Conservation (phyloP, 2,113 vertebrate species). For the Lycocorax pyrrhopterus region DNA sequence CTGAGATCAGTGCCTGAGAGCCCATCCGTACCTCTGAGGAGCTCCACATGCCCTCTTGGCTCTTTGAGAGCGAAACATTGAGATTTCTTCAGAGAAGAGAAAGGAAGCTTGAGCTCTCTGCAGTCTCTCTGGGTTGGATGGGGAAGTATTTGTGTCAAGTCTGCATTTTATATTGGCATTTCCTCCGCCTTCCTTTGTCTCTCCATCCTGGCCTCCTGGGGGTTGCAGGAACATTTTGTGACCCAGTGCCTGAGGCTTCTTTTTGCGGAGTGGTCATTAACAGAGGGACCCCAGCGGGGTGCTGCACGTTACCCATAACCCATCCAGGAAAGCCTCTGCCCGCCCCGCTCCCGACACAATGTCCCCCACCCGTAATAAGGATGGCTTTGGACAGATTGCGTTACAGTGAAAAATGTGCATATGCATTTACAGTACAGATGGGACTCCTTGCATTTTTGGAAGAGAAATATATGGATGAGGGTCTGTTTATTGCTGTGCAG, state of each 20-base stretch:
- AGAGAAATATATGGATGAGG: not conserved
- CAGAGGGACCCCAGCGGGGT: not conserved
- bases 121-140: not conserved
- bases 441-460: not conserved
- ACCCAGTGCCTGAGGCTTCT: not conserved
- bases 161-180: not conserved
- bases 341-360: not conserved
- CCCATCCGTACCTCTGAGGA: not conserved
- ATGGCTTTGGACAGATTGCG: conserved; percentile 9
- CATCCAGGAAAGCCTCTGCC: not conserved
- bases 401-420: conserved; percentile 8
- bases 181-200: conserved; percentile 20
- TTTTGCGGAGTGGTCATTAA: conserved; percentile 24
- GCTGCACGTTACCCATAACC: not conserved
- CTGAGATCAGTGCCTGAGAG: not conserved
- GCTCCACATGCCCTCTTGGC: not conserved
- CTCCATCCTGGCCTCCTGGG: not conserved
- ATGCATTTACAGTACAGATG: not conserved
- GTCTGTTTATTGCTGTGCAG: not conserved
- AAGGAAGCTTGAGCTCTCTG: not conserved
- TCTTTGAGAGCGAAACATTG: not conserved
- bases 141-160: not conserved
- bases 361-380: not conserved
- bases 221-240: conserved; percentile 13
- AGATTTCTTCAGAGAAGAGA: not conserved